Evolutionary conservation across 2,113 vertebrate genomes (phyloP), one percentile per base, ranked within the genome.

Genomic region (Callipepla californica): DNA sequence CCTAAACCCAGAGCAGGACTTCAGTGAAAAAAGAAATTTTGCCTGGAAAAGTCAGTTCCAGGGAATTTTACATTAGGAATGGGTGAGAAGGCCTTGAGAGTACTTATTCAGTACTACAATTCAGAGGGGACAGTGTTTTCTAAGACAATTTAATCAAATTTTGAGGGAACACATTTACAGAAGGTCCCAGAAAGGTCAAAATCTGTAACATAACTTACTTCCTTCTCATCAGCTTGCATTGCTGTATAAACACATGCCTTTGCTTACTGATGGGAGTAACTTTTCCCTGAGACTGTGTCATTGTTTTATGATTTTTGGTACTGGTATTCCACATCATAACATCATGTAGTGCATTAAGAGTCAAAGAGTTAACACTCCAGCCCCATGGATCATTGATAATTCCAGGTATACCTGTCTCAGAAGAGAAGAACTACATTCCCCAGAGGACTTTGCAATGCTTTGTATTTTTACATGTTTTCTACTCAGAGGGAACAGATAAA

Each of bases 1-100:
- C 77, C 47, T 92, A 89, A 81, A 69, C 23, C 51, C 45, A 84
- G 20, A 76, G 80, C 30, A 92, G 66, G 50, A 76, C 51, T 65
- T 36, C 30, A 22, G 57, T 47, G 16, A 38, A 81, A 75, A 80
- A 86, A 68, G 32, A 44, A 20, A 65, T 65, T 93, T 26, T 76
- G 15, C 15, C 58, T 72, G 11, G 20, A 30, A 79, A 72, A 90
- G 58, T 45, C 30, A 76, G 15, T 38, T 19, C 18, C 36, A 86
- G 53, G 22, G n/a, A 90, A 68, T 2, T 45, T 34, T 9, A 8
- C 12, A 16, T 2, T 69, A 21, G 30, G 23, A 79, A 66, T 1
- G 11, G 26, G 21, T n/a, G 11, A 87, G 40, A 80, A 83, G 69
- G 75, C 42, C 28, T 72, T 74, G 18, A 34, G 14, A 79, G 14